A percentile compares a stretch with the other conserved stretches of the same genome.
Conservation (phyloP, 2,888 invertebrate species). For the Embidobia sp. region DNA sequence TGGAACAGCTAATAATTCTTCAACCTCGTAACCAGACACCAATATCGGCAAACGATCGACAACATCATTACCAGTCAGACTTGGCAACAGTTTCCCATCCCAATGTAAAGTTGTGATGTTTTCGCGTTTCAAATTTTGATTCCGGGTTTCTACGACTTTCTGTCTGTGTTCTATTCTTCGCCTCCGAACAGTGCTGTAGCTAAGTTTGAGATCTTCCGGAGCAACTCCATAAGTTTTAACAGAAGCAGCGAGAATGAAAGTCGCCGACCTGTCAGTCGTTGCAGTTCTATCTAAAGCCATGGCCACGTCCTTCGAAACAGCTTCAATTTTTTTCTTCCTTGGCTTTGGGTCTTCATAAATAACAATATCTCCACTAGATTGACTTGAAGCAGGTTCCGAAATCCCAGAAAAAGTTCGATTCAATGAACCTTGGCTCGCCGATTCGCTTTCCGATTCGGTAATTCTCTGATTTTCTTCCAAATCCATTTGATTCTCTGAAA, state of each 20-base stretch:
- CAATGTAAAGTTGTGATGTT: constrained; percentile 10
- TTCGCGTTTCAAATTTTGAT: constrained; percentile 1
- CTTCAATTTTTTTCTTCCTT: constrained; percentile 2
- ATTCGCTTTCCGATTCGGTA: too few relatives aligned
- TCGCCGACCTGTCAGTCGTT: not conserved
- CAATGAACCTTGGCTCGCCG: too few relatives aligned
- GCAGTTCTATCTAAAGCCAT: constrained; percentile 6
- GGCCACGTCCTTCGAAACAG: constrained; percentile 6
- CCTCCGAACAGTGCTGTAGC: too few relatives aligned
- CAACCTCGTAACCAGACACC: constrained; percentile 32
- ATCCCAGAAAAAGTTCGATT: too few relatives aligned
- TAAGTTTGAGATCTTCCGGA: too few relatives aligned
- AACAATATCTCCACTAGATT: constrained; percentile 8
- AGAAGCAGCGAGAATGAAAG: constrained; percentile 4
- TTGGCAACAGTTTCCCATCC: constrained; percentile 58
- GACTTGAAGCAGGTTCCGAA: too few relatives aligned
- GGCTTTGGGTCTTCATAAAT: constrained; percentile 1
- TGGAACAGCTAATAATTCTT: constrained; percentile 59
- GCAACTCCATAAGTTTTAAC: not conserved
- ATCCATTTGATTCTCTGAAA: too few relatives aligned
- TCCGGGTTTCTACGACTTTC: not conserved
- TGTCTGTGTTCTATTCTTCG: too few relatives aligned
- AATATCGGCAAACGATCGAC: constrained; percentile 52
- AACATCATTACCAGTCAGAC: constrained; percentile 24
- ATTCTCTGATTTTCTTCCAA: too few relatives aligned